Percentiles rank a stretch among this genome's conserved stretches.
Conservation (phyloP, 2,113 vertebrate species). For the Ahaetulla prasina region DNA sequence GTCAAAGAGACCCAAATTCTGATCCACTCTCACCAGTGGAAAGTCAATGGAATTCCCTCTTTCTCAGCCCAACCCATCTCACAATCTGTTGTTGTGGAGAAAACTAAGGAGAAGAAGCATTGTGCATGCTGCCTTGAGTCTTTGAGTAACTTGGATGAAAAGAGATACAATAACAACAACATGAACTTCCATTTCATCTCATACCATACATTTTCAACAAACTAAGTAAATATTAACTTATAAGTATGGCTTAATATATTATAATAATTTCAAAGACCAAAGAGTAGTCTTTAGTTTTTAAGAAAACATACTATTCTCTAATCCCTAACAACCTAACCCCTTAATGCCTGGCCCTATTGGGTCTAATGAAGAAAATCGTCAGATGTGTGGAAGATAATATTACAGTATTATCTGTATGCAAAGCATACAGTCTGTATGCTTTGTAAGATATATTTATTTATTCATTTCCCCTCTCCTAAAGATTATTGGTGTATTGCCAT, state of each 20-base stretch:
- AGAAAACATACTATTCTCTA: background rate
- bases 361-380: background rate
- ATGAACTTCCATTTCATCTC: background rate
- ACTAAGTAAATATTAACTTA: background rate
- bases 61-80: background rate
- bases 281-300: background rate
- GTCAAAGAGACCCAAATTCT: background rate
- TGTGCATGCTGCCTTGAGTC: background rate
- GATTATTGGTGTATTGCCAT: background rate
- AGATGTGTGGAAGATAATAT: background rate
- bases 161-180: background rate
- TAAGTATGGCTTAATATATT: background rate
- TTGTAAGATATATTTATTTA: background rate
- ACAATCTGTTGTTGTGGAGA: background rate
- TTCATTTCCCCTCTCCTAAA: background rate
- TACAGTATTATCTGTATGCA: no score
- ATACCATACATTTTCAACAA: background rate
- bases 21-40: background rate
- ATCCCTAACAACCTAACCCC: background rate
- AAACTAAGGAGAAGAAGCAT: background rate
- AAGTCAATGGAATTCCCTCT: background rate
- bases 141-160: background rate
- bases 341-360: background rate
- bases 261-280: background rate
- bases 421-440: no score